phyloP scores from a whole-genome alignment of 2,888 invertebrate species.

The Colostygia pectinataria region DNA sequence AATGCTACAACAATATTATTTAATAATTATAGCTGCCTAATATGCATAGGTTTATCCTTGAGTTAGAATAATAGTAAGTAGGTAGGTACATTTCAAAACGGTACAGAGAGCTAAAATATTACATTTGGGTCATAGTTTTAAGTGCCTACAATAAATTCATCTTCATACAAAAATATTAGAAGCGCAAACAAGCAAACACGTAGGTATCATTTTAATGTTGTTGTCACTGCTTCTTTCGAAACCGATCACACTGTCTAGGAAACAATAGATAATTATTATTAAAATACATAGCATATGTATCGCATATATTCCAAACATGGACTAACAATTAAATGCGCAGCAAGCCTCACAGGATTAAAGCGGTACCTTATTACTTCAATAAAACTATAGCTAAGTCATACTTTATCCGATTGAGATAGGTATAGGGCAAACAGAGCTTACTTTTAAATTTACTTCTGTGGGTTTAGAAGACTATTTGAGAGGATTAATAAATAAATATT shows the following conservation, averaged over 20 bases:
- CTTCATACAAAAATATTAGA: neutral
- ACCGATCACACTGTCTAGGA: conserved; percentile 32
- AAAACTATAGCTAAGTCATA: conserved; percentile 34
- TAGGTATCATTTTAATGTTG: too few relatives aligned
- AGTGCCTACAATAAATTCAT: neutral
- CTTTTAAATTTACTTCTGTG: neutral
- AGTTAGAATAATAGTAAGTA: too few relatives aligned
- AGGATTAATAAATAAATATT: conserved; percentile 51
- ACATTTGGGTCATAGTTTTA: conserved; percentile 25
- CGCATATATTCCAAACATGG: conserved; percentile 60
- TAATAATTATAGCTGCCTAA: too few relatives aligned
- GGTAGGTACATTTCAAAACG: too few relatives aligned
- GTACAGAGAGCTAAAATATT: conserved; percentile 42
- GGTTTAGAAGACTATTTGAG: conserved; percentile 44
- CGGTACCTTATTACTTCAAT: conserved; percentile 50
- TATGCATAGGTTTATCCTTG: too few relatives aligned
- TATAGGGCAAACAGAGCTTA: too few relatives aligned
- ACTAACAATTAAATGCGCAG: conserved; percentile 73
- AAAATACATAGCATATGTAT: conserved; percentile 47
- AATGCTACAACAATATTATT: too few relatives aligned
- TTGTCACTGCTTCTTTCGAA: too few relatives aligned
- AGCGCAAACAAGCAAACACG: conserved; percentile 33
- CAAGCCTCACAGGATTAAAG: conserved; percentile 73
- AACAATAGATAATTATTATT: conserved; percentile 56
- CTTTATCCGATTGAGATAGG: conserved; percentile 27